Base-by-base conservation (phyloP, 2,113 vertebrate species). In the Leptodactylus fuscus region DNA sequence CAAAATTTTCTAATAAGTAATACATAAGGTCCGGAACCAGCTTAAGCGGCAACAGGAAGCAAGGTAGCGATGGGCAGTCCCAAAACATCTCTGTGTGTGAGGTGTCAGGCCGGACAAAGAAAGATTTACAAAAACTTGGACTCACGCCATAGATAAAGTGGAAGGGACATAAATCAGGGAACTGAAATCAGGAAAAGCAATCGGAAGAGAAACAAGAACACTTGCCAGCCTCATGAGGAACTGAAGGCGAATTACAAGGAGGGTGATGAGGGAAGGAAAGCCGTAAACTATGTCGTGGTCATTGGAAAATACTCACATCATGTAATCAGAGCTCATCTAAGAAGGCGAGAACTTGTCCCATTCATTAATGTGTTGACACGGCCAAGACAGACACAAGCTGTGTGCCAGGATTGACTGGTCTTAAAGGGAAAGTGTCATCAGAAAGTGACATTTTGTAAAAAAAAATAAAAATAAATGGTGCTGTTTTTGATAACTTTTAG, bases 181-280 rank as follows among this genome's bases (percentile, higher is more conserved):
- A 38, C 18, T 32, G 16, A 18, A 51, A 51, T 51, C 74, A 76
- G 74, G 46, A 76, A 51, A 51, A 76, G 74, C 48, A 18, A 76
- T 76, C 6, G 48, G 74, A 76, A 76, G 27, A 51, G 16, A 76
- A 7, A 22, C 27, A 34, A 49, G 74, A 76, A 34, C 13, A 76
- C 38, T 76, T 16, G 22, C 44, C 44, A 10, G n/a, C 3, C n/a
- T 74, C 41, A 13, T 29, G n/a, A 32, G 48, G 22, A 34, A 53
- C 24, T 18, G 2, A 48, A 48, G 73, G 16, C 13, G n/a, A 53
- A 53, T 16, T 34, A 29, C 4, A 29, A 27, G 73, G 24, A 73
- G 38, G n/a, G 3, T 44, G 20, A 41, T 41, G 9, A 13, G 0
- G 5, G 6, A 73, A 73, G 20, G 5, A 75, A 24, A 32, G 29